Conservation (phyloP, 2,797 vertebrate genomes). For the Tolypeutes matacus region DNA sequence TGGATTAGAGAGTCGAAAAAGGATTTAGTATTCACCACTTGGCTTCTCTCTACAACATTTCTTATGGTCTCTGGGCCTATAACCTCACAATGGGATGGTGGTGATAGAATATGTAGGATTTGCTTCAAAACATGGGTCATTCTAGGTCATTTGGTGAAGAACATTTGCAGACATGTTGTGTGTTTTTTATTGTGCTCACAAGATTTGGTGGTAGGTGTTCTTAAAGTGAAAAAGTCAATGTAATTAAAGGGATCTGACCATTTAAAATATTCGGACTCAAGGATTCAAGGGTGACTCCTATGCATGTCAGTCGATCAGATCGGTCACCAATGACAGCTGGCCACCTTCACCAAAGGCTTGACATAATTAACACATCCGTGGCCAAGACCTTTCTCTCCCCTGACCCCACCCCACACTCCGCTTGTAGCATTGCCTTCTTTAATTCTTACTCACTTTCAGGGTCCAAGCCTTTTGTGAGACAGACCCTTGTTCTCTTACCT, state of each 20-base stretch:
- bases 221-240: neutral
- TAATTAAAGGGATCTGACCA: neutral
- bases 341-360: neutral
- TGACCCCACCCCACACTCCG: neutral
- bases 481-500: conserved; percentile 9
- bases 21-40: neutral
- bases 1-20: neutral
- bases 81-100: neutral
- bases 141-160: neutral
- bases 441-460: neutral
- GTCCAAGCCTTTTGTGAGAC: conserved; percentile 1
- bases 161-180: neutral
- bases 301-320: neutral
- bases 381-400: neutral
- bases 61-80: neutral
- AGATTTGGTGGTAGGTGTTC: neutral
- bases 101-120: neutral
- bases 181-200: conserved; percentile 13
- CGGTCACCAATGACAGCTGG: neutral
- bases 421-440: neutral
- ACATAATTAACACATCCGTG: neutral
- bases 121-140: neutral
- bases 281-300: neutral
- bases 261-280: neutral
- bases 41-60: neutral